Base-by-base conservation (phyloP, 2,113 vertebrate species). In the Phoxinus phoxinus region DNA sequence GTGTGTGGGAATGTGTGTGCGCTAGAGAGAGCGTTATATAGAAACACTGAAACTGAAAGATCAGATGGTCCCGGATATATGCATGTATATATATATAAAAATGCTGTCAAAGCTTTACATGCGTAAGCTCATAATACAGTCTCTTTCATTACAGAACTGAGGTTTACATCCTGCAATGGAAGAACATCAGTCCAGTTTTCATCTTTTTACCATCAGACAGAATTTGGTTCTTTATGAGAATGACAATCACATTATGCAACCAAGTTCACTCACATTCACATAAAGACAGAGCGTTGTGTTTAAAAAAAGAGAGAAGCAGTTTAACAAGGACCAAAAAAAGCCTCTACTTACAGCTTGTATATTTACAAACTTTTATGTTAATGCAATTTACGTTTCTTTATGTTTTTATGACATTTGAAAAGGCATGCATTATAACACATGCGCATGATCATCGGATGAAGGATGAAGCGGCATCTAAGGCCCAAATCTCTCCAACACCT, bases 1-100 rank as follows among this genome's bases (percentile, higher is more conserved):
- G 73, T 63, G 80, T 83, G 84, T 75, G 63, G 61, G 81, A 41
- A 80, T 78, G 59, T 79, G 37, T 32, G 17, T 85, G 89, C 88
- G 89, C 23, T 90, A 88, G 85, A 91, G 87, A 91, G 86, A 12
- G 81, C 35, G 23, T 69, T 80, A 76, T 75, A 82, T 65, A 81
- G 82, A 88, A 41, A 86, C 51, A 88, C 75, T 85, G 53, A 87
- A 86, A 86, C 82, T 78, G 83, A 86, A 86, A 80, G 25, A 80
- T 85, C 46, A 80, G 56, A 88, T 41, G 67, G 35, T 67, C 32
- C 6, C 0, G 2, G 21, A 56, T 7, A 56, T 21, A 56, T 56
- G 6, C 19, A 6, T 84, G 44, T 44, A 59, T 44, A 72, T 44
- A 35, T 41, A 61, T 51, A 32, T 59, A 56, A 73, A 79, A 3